A percentile compares a stretch with the other conserved stretches of the same genome.
Conservation (phyloP, 1,140 invertebrate species). For the Drosophila cardini region DNA sequence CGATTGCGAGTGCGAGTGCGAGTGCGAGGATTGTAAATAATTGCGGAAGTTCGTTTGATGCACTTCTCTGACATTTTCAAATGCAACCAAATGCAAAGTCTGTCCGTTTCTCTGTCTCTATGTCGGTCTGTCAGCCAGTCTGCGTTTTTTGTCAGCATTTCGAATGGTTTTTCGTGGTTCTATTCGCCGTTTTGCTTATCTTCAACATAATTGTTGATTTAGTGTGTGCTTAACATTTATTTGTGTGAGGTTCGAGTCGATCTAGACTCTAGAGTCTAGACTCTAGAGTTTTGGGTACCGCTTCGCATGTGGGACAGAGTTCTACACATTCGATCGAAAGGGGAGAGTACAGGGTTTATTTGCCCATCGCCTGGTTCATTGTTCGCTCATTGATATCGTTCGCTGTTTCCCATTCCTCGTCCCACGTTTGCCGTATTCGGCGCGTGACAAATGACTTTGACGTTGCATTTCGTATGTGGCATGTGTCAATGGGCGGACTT, state of each 20-base stretch:
- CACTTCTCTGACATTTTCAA: conserved; percentile 57
- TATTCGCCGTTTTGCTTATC: conserved; percentile 64
- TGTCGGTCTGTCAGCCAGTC: conserved; percentile 2
- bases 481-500: conserved; percentile 45
- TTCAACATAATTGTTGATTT: conserved; percentile 78
- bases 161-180: conserved; percentile 30
- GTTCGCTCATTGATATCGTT: conserved; percentile 74
- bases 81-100: conserved; percentile 25
- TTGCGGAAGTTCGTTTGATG: conserved; percentile 72
- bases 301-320: conserved; percentile 9
- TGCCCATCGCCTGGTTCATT: conserved; percentile 73
- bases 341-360: conserved; percentile 49
- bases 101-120: neutral
- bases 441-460: conserved; percentile 82
- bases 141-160: conserved; percentile 15
- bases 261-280: neutral
- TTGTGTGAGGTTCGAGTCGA: conserved; percentile 56
- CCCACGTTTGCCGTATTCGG: conserved; percentile 40
- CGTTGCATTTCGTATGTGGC: conserved; percentile 76
- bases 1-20: conserved; percentile 13
- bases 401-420: neutral
- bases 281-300: conserved; percentile 3
- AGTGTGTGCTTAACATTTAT: conserved; percentile 79
- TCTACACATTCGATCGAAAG: neutral
- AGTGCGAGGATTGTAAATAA: conserved; percentile 69